Evolutionary conservation across 2,113 vertebrate genomes (phyloP), one percentile per base, ranked within the genome.

Genomic region (Gnathonemus longibarbis): DNA sequence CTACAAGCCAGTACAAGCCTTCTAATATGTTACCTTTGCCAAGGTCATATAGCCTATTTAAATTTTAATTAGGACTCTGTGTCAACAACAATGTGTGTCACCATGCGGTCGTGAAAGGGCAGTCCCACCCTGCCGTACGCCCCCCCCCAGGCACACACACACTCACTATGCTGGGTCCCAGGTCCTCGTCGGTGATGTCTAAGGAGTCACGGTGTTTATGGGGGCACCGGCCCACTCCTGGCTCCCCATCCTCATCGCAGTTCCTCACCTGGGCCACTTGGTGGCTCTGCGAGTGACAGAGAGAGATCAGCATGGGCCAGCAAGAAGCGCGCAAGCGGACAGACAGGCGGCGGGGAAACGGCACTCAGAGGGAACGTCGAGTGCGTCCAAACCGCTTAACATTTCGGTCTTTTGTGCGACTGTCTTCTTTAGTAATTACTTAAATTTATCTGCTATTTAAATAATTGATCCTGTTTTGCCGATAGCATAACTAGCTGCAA

Each of bases 241-340:
- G 90, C 0, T 96, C 95, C 27, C 70, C 74, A 1, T 46, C 87
- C 0, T 39, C 90, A 0, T 96, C 96, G 93, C 95, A 95, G 4
- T 93, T 94, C 89, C 95, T 95, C 7, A 90, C 93, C 92, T 95
- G 95, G 24, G 96, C 94, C 91, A 96, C 95, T 93, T 96, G 95
- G 70, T 94, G 94, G 91, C 95, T 92, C 96, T 96, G 89, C 35
- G 0, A 70, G 62, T 70, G 62, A 31, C 62, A 70, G 62, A 91
- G 87, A 92, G 90, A 89, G 27, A 89, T 52, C 4, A 56, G 8
- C n/a, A 17, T 70, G 4, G 83, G 42, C 86, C 35, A 77, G 19
- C 19, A 7, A 70, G 11, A 39, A 6, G 8, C 24, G 83, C 80
- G 53, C 46, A 53, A 11, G n/a, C 74, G 70, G 35, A 89, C 80